Conservation (phyloP, 2,888 invertebrate species). For the Ectemnius lituratus region DNA sequence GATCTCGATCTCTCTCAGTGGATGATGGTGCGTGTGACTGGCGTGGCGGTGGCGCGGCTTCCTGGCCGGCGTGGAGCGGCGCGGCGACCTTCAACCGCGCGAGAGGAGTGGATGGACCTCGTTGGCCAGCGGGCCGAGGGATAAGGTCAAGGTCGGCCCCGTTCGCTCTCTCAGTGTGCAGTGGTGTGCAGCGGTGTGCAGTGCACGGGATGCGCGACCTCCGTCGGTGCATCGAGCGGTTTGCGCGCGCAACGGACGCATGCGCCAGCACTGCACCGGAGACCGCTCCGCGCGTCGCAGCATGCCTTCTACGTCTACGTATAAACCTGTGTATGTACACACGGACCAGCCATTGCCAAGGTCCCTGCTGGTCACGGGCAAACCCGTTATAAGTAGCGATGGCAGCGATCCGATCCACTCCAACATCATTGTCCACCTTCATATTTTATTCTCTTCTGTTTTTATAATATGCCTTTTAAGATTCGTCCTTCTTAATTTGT, state of each 20-base stretch:
- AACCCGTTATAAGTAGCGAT: constrained; percentile 59
- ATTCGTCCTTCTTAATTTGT: too few relatives aligned
- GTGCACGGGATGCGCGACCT: constrained; percentile 53
- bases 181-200: constrained; percentile 17
- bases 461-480: too few relatives aligned
- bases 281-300: constrained; percentile 47
- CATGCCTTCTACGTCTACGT: constrained; percentile 17
- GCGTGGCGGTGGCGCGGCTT: constrained; percentile 19
- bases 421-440: not conserved
- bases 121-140: constrained; percentile 60
- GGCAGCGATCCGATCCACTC: constrained; percentile 28
- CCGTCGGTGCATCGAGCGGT: constrained; percentile 65
- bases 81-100: constrained; percentile 57
- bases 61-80: constrained; percentile 29
- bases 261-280: constrained; percentile 65
- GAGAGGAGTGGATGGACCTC: constrained; percentile 63
- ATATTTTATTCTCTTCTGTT: too few relatives aligned
- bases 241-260: constrained; percentile 60
- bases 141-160: constrained; percentile 69
- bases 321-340: not conserved
- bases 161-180: too few relatives aligned
- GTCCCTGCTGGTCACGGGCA: constrained; percentile 73
- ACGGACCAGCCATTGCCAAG: constrained; percentile 71
- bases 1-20: constrained; percentile 21
- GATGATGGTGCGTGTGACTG: not conserved